A percentile compares a stretch with the other conserved stretches of the same genome.
Evolutionary conservation across 1,140 invertebrate genomes (phyloP).

Genomic region (Drosophila quadrilineata): DNA sequence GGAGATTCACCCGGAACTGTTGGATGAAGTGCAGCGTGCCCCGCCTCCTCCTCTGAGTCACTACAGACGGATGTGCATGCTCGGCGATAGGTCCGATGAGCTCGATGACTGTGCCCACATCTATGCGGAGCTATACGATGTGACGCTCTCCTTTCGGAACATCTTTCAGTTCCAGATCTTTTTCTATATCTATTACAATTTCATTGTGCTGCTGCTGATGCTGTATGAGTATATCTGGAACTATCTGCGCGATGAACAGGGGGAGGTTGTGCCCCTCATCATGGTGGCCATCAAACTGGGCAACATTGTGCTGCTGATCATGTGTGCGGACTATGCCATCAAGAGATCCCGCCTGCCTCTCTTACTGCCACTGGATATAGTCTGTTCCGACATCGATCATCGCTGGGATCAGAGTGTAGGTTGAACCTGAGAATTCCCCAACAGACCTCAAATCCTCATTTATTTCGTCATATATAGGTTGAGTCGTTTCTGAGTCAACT

Average conservation of each 20-base stretch:
- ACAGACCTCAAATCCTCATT: too few species aligned
- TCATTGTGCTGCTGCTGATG: constrained; percentile 59
- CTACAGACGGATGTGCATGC: constrained; percentile 49
- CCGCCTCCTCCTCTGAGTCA: constrained; percentile 15
- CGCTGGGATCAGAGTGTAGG: constrained; percentile 66
- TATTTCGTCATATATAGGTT: constrained; percentile 21
- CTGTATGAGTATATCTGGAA: constrained; percentile 55
- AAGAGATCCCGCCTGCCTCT: constrained; percentile 41
- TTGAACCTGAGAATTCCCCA: too few species aligned
- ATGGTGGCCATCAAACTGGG: constrained; percentile 50
- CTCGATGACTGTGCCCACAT: constrained; percentile 51
- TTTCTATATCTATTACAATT: constrained; percentile 68
- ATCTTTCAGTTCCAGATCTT: constrained; percentile 68
- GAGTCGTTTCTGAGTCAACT: constrained; percentile 52
- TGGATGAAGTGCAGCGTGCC: not conserved
- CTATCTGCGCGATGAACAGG: constrained; percentile 32
- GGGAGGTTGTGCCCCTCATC: constrained; percentile 25
- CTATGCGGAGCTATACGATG: constrained; percentile 51
- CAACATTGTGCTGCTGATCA: constrained; percentile 55
- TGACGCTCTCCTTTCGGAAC: constrained; percentile 45
- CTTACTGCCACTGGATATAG: constrained; percentile 46
- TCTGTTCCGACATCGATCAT: constrained; percentile 57
- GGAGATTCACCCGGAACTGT: not conserved
- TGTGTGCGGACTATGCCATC: constrained; percentile 59
- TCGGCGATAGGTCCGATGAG: constrained; percentile 56